A percentile compares a stretch with the other conserved stretches of the same genome.
These are phyloP conservation scores for Acanthornis magna DNA, from an alignment of 2,797 vertebrate species.

Conservation along the genomic window DNA sequence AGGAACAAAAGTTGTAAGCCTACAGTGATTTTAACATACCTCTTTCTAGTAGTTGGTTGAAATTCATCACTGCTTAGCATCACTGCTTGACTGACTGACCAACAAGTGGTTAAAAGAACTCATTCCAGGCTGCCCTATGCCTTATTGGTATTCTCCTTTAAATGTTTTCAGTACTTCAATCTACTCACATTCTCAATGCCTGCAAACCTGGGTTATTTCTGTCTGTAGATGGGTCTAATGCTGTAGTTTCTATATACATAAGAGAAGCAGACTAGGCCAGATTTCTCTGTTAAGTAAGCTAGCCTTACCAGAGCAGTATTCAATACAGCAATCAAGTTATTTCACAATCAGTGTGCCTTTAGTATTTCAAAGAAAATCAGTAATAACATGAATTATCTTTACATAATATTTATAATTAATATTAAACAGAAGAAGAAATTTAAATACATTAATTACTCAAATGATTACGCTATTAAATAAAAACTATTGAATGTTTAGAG, in stretches of 20 bases:
- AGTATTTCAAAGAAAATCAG: background rate
- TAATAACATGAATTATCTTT: background rate
- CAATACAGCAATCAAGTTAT: background rate
- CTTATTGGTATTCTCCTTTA: background rate
- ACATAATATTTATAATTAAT: background rate
- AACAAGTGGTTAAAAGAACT: background rate
- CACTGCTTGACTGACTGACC: background rate
- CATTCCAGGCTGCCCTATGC: background rate
- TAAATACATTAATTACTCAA: background rate
- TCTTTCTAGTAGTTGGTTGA: background rate
- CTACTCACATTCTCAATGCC: background rate
- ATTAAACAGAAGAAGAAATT: background rate
- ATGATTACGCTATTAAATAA: background rate
- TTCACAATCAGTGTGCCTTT: background rate
- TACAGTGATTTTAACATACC: rapidly evolving
- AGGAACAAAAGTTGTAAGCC: background rate
- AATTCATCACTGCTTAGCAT: background rate
- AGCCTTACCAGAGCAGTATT: background rate
- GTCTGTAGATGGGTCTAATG: background rate
- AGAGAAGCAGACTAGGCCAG: background rate
- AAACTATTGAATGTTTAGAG: background rate
- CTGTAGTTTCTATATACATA: background rate
- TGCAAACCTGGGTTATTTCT: background rate
- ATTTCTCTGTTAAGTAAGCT: background rate
- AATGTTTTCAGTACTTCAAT: background rate